Conservation (phyloP, 2,113 vertebrate genomes). For the Manacus vitellinus region DNA sequence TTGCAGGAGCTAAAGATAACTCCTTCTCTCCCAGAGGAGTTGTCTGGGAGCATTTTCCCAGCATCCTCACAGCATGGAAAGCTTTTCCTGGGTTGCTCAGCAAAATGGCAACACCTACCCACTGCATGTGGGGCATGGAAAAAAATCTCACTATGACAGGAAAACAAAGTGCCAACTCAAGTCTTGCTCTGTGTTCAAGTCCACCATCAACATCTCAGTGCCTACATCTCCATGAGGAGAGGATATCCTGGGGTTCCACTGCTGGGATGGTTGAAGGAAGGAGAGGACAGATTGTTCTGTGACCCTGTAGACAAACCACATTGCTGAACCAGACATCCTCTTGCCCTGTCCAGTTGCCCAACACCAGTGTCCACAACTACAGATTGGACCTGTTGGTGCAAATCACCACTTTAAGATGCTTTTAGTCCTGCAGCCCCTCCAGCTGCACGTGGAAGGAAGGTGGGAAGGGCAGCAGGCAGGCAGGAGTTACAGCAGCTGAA, state of each 20-base stretch:
- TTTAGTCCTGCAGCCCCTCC: not conserved
- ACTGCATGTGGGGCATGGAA: not conserved
- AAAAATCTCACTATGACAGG: not conserved
- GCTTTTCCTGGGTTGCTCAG: not conserved
- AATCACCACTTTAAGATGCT: not conserved
- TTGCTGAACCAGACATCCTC: fast-evolving
- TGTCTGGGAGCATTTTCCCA: not conserved
- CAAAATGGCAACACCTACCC: fast-evolving
- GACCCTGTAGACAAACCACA: not conserved
- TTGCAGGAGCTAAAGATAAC: not conserved
- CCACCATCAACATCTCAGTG: not conserved
- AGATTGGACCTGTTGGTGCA: not conserved
- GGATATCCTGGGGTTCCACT: not conserved
- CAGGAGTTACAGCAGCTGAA: not conserved
- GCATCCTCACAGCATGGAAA: not conserved
- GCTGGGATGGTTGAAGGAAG: not conserved
- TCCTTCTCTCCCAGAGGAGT: not conserved
- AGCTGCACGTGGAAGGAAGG: fast-evolving
- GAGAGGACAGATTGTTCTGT: fast-evolving
- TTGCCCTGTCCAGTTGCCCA: not conserved
- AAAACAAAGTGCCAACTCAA: not conserved
- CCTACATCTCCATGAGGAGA: not conserved
- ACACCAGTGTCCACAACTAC: not conserved
- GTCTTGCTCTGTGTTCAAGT: not conserved
- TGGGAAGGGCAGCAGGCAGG: not conserved